Evolutionary conservation across 2,888 invertebrate species (phyloP), one percentile per base, ranked within the genome.

Genomic region (Chesias legatella): DNA sequence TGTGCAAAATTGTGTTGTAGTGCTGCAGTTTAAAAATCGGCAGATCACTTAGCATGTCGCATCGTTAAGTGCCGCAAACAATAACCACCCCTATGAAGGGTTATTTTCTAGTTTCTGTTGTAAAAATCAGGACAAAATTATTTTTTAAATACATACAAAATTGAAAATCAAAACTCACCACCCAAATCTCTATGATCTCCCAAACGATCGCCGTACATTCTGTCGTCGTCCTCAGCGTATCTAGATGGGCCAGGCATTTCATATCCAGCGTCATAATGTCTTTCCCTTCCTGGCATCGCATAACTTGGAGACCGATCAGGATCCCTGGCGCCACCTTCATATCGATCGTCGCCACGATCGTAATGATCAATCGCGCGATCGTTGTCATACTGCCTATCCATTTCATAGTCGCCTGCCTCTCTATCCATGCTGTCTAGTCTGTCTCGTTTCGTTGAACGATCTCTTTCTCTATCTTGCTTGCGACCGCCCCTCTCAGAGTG

Each of bases 191-290:
- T 69, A 61, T 84, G 71, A 58, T 89, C 79, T 53, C 79, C 79
- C 46, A 88, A 64, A 47, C 75, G 79, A 47, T 90, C 86, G 31
- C 88, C 88, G 51, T 89, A 81, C 51, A 89, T 80, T 56, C 90
- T 78, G 42, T 90, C 90, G 36, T 90, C 85, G 48, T 90, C 89
- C 46, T 89, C 88, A 26, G 88, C 79, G 56, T 89, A 88, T 51
- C 88, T 72, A 10, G 89, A 73, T 30, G 89, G 82, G 1, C 83
- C 88, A 27, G 80, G 60, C 61, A 86, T 73, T 35, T 89, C 88
- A 57, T 88, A 88, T 8, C 78, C 77, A 33, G 79, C 51, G 53
- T 89, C 89, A 59, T 88, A 88, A 60, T 86, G 88, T 53, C 88
- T 77, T 13, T 89, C 88, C 40, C 88, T 68, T 34, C 73, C 68